Evolutionary conservation across 2,797 vertebrate species (phyloP), one percentile per base, ranked within the genome.

Genomic region (Alca torda): DNA sequence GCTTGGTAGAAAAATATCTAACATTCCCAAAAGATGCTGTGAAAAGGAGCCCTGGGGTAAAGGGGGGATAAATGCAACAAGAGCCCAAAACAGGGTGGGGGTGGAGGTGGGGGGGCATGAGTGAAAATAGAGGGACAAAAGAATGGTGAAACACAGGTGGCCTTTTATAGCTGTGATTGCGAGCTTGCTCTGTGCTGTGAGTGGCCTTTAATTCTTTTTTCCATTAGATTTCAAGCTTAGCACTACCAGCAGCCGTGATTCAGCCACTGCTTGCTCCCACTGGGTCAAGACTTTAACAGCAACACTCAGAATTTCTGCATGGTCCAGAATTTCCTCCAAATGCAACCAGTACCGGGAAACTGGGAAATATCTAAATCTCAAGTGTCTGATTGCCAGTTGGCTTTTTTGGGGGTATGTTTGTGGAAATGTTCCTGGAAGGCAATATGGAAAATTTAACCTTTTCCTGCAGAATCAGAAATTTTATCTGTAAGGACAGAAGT

Each of bases 81-180:
- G 17, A 31, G 18, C 25, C n/a, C 18, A 41, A 30, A 60, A 21
- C 6, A 69, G 16, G 11, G 31, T 39, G 7, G 7, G 19, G 28
- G 46, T 5, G 5, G 11, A 19, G 43, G 18, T 45, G 21, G 46
- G 5, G 46, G 46, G 43, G 28, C 6, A 51, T 45, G 30, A n/a
- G 5, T 57, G 24, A 73, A 57, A 94, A 35, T 15, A 54, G 5
- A 33, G 19, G 33, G 35, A 18, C 23, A 26, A n/a, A 63, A 50
- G 59, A 33, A 18, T 10, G 2, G 10, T 24, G 25, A 41, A 81
- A 41, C 1, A 1, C 8, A 1, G 17, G 23, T 73, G 50, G 2
- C 13, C 12, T 78, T 73, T 70, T n/a, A 9, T 0, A 85, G 15
- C 6, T 23, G 53, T 35, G 14, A 9, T 33, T 72, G 20, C 3